A percentile compares a stretch with the other conserved stretches of the same genome.
phyloP scores from a whole-genome alignment of 2,888 invertebrate species.

The Orthosia gracilis region DNA sequence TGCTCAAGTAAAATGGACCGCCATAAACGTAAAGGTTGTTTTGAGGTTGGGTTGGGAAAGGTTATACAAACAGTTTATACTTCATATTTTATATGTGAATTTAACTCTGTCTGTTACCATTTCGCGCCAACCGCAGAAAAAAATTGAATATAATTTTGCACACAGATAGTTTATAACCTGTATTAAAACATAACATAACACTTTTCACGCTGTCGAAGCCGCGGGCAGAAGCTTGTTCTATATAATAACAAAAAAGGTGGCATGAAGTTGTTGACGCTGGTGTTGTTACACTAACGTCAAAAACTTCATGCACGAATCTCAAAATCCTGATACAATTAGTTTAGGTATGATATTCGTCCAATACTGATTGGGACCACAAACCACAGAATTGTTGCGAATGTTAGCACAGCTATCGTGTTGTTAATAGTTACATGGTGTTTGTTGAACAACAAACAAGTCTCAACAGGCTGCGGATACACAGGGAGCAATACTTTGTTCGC shows the following conservation, averaged over 20 bases:
- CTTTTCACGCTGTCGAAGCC: too few species aligned
- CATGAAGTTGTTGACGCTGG: too few species aligned
- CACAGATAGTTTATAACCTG: too few species aligned
- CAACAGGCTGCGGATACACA: neutral
- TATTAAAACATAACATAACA: too few species aligned
- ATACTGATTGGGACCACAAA: slow-evolving; percentile 40
- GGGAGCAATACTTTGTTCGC: slow-evolving; percentile 1
- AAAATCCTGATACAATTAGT: neutral
- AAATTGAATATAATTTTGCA: too few species aligned
- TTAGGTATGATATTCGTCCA: slow-evolving; percentile 13
- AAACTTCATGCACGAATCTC: neutral
- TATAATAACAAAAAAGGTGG: too few species aligned
- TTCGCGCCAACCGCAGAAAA: too few species aligned
- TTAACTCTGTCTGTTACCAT: too few species aligned
- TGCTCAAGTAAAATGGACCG: neutral
- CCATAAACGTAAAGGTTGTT: neutral
- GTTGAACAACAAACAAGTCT: slow-evolving; percentile 38
- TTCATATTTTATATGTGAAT: too few species aligned
- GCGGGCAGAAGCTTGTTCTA: too few species aligned
- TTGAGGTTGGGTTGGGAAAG: neutral
- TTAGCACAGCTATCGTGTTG: slow-evolving; percentile 28
- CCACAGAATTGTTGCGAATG: slow-evolving; percentile 26
- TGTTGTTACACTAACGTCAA: neutral
- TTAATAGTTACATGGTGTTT: slow-evolving; percentile 49
- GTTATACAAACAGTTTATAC: neutral